Base-by-base conservation (phyloP, 2,888 invertebrate genomes). In the Tetramorium bicarinatum region DNA sequence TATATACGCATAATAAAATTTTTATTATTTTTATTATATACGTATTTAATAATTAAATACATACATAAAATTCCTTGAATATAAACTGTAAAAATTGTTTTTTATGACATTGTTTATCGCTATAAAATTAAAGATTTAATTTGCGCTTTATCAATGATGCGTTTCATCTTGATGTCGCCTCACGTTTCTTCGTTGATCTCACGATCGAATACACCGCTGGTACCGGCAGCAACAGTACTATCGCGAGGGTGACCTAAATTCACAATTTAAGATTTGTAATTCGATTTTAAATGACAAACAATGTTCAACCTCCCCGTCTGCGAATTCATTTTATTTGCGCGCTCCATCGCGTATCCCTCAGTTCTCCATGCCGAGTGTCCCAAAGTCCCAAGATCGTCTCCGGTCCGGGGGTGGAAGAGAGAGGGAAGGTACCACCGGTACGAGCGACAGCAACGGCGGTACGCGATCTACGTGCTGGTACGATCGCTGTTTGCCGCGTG, bases 401-500 rank as follows among this genome's bases (percentile, higher is more conserved):
- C 6, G 29, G 2, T 2, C 18, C 2, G 47, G 25, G 29, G 29
- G 29, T 4, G 29, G 0, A 34, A 34, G 29, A 34, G 29, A 34
- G 29, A 4, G 29, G 29, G 0, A 34, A 4, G n/a, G 21, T 69
- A 69, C 29, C 69, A 47, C 47, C n/a, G 56, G 11, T 29, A 18
- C 6, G n/a, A 61, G 54, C 52, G 54, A n/a, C 21, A 3, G 56
- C 54, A 49, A 76, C 41, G 76, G 41, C 18, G 54, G 52, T 52
- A 64, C 66, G n/a, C 76, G 77, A 79, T 79, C 69, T 59, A 79
- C 59, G 34, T 13, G 59, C 25, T 49, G 47, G 59, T 71, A n/a
- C 59, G 87, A 87, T 89, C 77, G 75, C 85, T 56, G 66, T 79
- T 85, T 90, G 90, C 90, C 89, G 90, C 89, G 90, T 90, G 89